Evolutionary conservation across 2,797 vertebrate species (phyloP).

Genomic region (Nannoperca obscura): DNA sequence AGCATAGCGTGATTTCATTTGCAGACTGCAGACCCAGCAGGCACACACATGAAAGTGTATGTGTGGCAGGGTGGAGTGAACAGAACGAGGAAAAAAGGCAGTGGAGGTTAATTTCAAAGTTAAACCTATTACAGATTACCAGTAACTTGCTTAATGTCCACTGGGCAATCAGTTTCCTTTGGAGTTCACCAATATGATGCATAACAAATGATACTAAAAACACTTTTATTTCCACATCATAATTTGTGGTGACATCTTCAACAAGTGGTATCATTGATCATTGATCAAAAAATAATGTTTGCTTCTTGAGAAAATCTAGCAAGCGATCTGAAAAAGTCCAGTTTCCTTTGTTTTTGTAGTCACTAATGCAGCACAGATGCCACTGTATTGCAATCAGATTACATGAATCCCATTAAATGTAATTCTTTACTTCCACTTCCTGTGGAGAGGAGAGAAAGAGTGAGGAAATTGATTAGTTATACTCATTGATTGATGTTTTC

Average conservation of each 20-base stretch:
- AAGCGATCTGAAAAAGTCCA: not conserved
- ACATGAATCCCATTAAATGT: constrained; percentile 73
- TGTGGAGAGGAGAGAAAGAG: constrained; percentile 56
- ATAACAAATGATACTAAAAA: not conserved
- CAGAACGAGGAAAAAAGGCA: constrained; percentile 38
- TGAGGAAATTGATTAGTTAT: constrained; percentile 77
- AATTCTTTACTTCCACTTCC: constrained; percentile 68
- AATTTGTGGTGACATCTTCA: not conserved
- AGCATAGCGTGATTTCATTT: constrained; percentile 79
- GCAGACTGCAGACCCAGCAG: constrained; percentile 63
- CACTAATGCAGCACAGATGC: constrained; percentile 65
- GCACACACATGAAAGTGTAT: constrained; percentile 30
- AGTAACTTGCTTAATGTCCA: constrained; percentile 58
- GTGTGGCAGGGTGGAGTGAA: constrained; percentile 10
- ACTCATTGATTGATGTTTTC: constrained; percentile 78
- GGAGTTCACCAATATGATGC: constrained; percentile 6
- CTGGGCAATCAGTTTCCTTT: constrained; percentile 41
- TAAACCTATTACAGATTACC: constrained; percentile 69
- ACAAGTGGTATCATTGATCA: constrained; percentile 8
- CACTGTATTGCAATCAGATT: constrained; percentile 74
- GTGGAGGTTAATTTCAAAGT: constrained; percentile 71
- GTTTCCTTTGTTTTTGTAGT: constrained; percentile 43
- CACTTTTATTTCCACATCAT: not conserved
- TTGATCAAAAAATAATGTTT: not conserved
- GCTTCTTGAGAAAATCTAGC: not conserved